These are phyloP conservation scores for Kobus ellipsiprymnus DNA, from an alignment of 2,113 vertebrate genomes.

Conservation along the genomic window DNA sequence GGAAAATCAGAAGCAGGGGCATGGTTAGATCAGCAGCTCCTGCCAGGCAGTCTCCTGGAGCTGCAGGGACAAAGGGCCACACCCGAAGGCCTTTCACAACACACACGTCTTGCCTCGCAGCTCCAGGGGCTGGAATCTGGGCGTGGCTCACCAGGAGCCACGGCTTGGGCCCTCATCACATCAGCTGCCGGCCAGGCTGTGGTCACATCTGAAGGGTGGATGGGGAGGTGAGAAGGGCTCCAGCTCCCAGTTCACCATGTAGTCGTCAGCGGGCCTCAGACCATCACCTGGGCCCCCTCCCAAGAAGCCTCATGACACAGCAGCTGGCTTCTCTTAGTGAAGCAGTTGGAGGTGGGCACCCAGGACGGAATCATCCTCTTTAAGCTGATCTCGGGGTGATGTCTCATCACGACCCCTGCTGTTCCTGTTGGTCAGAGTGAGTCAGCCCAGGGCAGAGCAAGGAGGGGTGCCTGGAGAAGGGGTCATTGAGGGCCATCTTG, in stretches of 20 bases:
- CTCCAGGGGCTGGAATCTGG: neutral
- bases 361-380: fast-evolving
- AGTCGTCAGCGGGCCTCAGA: fast-evolving
- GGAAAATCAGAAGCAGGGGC: neutral
- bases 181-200: fast-evolving
- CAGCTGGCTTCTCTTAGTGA: neutral
- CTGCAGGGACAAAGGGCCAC: neutral
- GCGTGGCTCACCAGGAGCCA: fast-evolving
- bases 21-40: neutral
- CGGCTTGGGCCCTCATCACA: fast-evolving
- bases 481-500: fast-evolving
- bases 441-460: fast-evolving
- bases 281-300: fast-evolving
- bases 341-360: fast-evolving
- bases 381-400: fast-evolving
- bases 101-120: fast-evolving
- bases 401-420: fast-evolving
- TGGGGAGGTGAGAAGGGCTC: neutral
- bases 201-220: neutral
- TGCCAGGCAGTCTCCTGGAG: neutral
- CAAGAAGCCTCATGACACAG: fast-evolving
- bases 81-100: fast-evolving
- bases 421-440: fast-evolving
- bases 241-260: neutral
- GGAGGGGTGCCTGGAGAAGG: fast-evolving